Conservation (phyloP, 2,113 vertebrate genomes). For the Carassius gibelio region DNA sequence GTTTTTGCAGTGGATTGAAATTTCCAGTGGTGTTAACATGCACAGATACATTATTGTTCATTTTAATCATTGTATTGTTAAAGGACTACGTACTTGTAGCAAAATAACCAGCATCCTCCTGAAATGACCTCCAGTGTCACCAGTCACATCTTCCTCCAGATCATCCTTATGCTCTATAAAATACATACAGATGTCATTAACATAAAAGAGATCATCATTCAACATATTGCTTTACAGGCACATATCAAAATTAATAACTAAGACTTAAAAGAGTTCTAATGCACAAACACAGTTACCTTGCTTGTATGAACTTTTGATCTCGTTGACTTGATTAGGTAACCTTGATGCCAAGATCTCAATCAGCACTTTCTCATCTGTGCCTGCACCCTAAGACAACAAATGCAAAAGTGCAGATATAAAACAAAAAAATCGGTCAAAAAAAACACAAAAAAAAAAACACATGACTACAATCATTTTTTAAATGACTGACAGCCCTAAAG, state of each 20-base stretch:
- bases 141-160: conserved; percentile 86
- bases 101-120: conserved; percentile 91
- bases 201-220: too few relatives aligned
- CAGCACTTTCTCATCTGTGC: conserved; percentile 89
- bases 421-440: too few relatives aligned
- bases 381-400: conserved; percentile 81
- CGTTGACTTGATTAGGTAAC: conserved; percentile 78
- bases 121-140: conserved; percentile 89
- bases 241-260: not conserved
- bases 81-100: conserved; percentile 81
- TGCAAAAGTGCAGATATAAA: too few relatives aligned
- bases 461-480: too few relatives aligned
- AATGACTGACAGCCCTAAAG: not conserved
- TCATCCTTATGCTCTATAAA: conserved; percentile 81
- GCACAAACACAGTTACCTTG: conserved; percentile 74
- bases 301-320: conserved; percentile 83
- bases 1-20: not conserved
- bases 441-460: too few relatives aligned
- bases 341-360: conserved; percentile 91
- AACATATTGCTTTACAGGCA: too few relatives aligned
- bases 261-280: not conserved
- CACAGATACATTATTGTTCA: not conserved
- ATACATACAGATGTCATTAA: not conserved
- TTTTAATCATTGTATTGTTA: not conserved
- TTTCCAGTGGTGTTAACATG: not conserved